phyloP scores from a whole-genome alignment of 2,888 invertebrate genomes.

The Strigamia maritima region DNA sequence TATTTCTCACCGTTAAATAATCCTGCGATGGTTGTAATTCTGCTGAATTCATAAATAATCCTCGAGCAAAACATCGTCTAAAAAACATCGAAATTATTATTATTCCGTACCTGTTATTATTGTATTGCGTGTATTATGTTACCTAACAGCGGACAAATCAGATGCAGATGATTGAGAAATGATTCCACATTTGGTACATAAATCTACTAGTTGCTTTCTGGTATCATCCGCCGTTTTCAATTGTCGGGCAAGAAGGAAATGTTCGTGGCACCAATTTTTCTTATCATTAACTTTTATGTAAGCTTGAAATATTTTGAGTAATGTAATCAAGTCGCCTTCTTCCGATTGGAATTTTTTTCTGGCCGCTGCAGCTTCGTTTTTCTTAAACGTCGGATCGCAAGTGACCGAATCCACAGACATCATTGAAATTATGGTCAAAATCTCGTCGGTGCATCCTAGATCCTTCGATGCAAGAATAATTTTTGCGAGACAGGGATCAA shows the following conservation, averaged over 20 bases:
- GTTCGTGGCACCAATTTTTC: constrained; percentile 82
- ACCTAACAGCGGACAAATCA: constrained; percentile 53
- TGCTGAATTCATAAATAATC: constrained; percentile 82
- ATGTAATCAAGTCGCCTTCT: constrained; percentile 86
- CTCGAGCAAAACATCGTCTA: constrained; percentile 74
- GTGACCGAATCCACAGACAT: constrained; percentile 86
- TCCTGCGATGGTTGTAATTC: constrained; percentile 70
- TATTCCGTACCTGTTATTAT: background rate
- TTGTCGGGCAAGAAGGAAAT: constrained; percentile 79
- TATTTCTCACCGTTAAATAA: constrained; percentile 61
- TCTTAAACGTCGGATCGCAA: constrained; percentile 67
- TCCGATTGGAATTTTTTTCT: constrained; percentile 74
- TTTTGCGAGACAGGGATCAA: constrained; percentile 85
- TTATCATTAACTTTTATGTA: constrained; percentile 67
- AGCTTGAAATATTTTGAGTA: constrained; percentile 81
- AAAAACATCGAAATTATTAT: background rate
- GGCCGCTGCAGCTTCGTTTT: constrained; percentile 69
- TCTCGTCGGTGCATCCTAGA: constrained; percentile 62
- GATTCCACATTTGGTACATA: constrained; percentile 65
- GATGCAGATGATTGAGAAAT: constrained; percentile 62
- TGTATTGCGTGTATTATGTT: constrained; percentile 11
- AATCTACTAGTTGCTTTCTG: constrained; percentile 70
- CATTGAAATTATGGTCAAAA: constrained; percentile 79
- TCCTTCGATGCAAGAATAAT: constrained; percentile 72
- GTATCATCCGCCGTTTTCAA: constrained; percentile 76